Percentiles rank a stretch among this genome's conserved stretches.
Evolutionary conservation across 2,797 vertebrate species (phyloP).

Genomic region (Labroides dimidiatus): DNA sequence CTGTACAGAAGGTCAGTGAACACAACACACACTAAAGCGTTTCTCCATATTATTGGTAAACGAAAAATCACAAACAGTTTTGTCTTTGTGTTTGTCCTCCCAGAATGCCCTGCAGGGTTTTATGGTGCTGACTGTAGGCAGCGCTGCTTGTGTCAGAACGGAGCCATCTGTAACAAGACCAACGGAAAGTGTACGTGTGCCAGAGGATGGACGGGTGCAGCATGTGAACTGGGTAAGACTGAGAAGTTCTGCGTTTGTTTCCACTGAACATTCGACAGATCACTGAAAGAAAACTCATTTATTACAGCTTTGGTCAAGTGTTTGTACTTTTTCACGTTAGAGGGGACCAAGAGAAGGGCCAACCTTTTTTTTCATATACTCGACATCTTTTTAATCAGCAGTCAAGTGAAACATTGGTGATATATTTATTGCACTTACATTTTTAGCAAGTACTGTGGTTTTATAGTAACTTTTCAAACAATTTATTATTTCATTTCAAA

Average conservation of each 20-base stretch:
- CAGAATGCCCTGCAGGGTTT: constrained; percentile 88
- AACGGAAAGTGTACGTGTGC: constrained; percentile 86
- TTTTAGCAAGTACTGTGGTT: too few species aligned
- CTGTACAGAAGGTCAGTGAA: constrained; percentile 88
- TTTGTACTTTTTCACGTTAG: constrained; percentile 5
- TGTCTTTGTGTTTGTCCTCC: constrained; percentile 7
- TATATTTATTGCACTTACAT: too few species aligned
- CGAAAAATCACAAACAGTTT: constrained; percentile 5
- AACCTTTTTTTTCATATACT: not conserved
- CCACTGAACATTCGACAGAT: constrained; percentile 27
- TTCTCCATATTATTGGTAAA: constrained; percentile 21
- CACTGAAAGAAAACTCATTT: constrained; percentile 9
- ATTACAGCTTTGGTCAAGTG: constrained; percentile 5
- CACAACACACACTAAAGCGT: not conserved
- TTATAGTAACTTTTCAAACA: too few species aligned
- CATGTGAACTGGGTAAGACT: constrained; percentile 90
- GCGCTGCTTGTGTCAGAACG: constrained; percentile 90
- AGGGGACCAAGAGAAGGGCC: not conserved
- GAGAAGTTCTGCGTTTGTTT: constrained; percentile 11
- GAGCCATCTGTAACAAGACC: constrained; percentile 85
- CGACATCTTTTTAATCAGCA: constrained; percentile 1
- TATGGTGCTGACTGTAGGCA: constrained; percentile 86
- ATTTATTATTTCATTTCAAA: too few species aligned
- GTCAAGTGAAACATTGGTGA: not conserved
- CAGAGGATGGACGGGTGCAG: constrained; percentile 88